phyloP scores from a whole-genome alignment of 2,888 invertebrate species.

The Drosophila aldrichi region DNA sequence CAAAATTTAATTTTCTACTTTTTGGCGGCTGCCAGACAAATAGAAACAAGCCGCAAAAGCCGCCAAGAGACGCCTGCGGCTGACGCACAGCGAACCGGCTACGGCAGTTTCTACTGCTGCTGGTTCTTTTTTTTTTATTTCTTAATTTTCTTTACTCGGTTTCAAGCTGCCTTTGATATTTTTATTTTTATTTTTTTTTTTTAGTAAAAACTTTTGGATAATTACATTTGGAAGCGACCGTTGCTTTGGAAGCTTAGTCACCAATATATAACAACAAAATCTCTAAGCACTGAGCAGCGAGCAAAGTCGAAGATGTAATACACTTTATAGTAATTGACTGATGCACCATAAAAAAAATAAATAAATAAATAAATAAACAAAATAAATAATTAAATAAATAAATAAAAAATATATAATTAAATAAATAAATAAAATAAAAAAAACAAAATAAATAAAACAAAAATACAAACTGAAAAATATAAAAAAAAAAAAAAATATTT shows the following conservation, averaged over 20 bases:
- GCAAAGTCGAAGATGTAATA: not conserved
- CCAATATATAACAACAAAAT: conserved; percentile 11
- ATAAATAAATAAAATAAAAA: too few species aligned
- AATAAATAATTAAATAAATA: too few species aligned
- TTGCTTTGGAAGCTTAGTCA: conserved; percentile 60
- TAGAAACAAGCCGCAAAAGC: conserved; percentile 68
- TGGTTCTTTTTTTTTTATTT: conserved; percentile 30
- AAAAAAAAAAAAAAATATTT: too few species aligned
- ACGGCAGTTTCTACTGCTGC: conserved; percentile 4
- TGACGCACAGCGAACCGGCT: conserved; percentile 43
- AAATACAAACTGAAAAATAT: too few species aligned
- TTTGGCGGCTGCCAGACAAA: conserved; percentile 70
- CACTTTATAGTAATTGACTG: not conserved
- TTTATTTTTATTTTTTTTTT: conserved; percentile 18
- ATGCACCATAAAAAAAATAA: too few species aligned
- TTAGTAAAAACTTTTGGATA: conserved; percentile 75
- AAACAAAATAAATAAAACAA: too few species aligned
- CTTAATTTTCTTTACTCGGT: conserved; percentile 35
- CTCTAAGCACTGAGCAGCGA: too few species aligned
- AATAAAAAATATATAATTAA: too few species aligned
- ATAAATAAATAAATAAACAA: too few species aligned
- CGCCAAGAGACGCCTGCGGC: conserved; percentile 53
- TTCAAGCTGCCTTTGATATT: conserved; percentile 37
- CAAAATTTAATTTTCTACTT: conserved; percentile 78
- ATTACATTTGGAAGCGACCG: conserved; percentile 70